phyloP scores from a whole-genome alignment of 2,888 invertebrate genomes.

The Drosophila mayaguana region DNA sequence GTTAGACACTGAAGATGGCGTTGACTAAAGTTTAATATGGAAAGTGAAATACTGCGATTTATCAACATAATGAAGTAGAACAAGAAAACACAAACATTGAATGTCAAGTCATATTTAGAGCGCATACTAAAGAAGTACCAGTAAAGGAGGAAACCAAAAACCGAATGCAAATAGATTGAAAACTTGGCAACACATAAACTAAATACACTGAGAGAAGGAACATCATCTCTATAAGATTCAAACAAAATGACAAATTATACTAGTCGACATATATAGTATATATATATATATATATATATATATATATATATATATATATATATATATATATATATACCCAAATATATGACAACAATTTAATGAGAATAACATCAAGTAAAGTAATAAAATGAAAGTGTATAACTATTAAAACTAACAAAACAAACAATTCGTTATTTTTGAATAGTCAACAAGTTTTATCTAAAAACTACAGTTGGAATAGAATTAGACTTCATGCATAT shows the following conservation, averaged over 20 bases:
- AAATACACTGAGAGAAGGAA: slow-evolving; percentile 28
- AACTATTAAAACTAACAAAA: slow-evolving; percentile 78
- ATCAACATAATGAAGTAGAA: slow-evolving; percentile 1
- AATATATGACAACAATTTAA: slow-evolving; percentile 70
- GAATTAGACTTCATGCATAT: not conserved
- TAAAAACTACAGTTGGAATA: not conserved
- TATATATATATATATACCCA: slow-evolving; percentile 36
- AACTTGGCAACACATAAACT: slow-evolving; percentile 26
- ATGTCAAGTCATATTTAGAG: slow-evolving; percentile 44
- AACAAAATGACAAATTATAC: slow-evolving; percentile 57
- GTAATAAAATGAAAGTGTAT: slow-evolving; percentile 80
- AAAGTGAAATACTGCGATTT: not conserved
- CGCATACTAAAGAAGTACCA: slow-evolving; percentile 41
- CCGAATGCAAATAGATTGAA: slow-evolving; percentile 29
- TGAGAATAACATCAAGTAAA: slow-evolving; percentile 78
- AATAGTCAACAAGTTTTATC: not conserved
- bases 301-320: not conserved
- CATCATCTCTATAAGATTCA: slow-evolving; percentile 65
- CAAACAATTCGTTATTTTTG: not conserved
- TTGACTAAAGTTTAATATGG: slow-evolving; percentile 13
- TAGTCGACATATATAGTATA: slow-evolving; percentile 56
- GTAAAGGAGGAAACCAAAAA: not conserved
- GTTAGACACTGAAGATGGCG: slow-evolving; percentile 32
- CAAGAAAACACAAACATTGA: slow-evolving; percentile 28
- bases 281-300: not conserved